Evolutionary conservation across 1,140 invertebrate genomes (phyloP).

Genomic region (Drosophila lini): DNA sequence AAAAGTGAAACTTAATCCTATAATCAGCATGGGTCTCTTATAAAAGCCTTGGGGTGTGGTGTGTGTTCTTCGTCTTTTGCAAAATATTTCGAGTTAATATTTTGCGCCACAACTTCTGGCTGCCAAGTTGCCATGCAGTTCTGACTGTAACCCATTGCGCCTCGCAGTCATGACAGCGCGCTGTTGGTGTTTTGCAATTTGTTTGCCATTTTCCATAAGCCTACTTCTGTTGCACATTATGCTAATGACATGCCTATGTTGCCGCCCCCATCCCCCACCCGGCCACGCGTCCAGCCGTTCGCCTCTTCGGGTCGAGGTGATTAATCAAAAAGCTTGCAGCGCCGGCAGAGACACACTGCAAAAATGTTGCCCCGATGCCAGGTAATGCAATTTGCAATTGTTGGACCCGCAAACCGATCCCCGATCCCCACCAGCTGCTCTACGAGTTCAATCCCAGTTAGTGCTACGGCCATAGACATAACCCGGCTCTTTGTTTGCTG

Average conservation of each 20-base stretch:
- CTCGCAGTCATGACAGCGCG: constrained; percentile 33
- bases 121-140: not conserved
- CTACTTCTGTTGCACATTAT: constrained; percentile 79
- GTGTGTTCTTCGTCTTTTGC: not conserved
- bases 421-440: not conserved
- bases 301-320: constrained; percentile 58
- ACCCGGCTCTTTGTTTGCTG: constrained; percentile 52
- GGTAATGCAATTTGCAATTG: constrained; percentile 65
- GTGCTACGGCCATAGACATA: constrained; percentile 14
- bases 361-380: constrained; percentile 59
- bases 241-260: constrained; percentile 70
- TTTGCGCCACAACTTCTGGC: not conserved
- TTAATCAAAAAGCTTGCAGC: constrained; percentile 64
- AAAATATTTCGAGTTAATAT: not conserved
- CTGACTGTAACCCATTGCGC: not conserved
- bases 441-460: constrained; percentile 9
- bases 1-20: not conserved
- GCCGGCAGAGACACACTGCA: constrained; percentile 34
- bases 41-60: not conserved
- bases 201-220: constrained; percentile 70
- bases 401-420: constrained; percentile 15
- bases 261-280: constrained; percentile 15
- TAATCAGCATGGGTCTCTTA: too few relatives aligned
- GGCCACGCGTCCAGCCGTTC: constrained; percentile 12
- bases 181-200: constrained; percentile 73